Evolutionary conservation across 2,888 invertebrate genomes (phyloP), one percentile per base, ranked within the genome.

Genomic region (Ditula angustiorana): DNA sequence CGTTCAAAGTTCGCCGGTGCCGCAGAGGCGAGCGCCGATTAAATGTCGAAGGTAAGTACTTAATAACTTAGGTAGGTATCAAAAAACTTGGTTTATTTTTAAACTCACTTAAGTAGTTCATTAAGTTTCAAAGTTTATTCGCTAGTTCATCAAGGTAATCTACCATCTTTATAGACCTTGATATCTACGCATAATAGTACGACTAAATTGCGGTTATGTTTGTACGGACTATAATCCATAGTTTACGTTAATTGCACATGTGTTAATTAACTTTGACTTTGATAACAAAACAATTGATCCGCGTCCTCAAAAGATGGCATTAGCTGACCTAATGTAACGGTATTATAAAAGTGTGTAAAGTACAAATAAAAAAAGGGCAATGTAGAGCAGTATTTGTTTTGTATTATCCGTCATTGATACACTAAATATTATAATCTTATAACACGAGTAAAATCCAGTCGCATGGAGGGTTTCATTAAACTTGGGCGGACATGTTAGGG

Each of bases 1-100:
- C 78, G 95, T 95, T 10, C 96, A 95, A 53, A 96, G 96, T 37
- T 96, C 97, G 0, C 97, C 97, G 0, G 95, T 96, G 24, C 93
- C 95, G 46, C 94, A 94, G 49, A 94, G 95, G 53, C 94, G 94
- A 74, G 89, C 93, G 5, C 93, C 95, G 58, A 87, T 95, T 61
- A 95, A 95, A 88, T 95, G 95, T 82, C 88, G 95, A 82, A 92
- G 94, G 93, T 93, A 41, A 37, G 19, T n/a, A n/a, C n/a, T n/a
- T n/a, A n/a, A n/a, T n/a, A n/a, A n/a, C n/a, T n/a, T n/a, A n/a
- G n/a, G n/a, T n/a, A n/a, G n/a, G n/a, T n/a, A n/a, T n/a, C n/a
- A n/a, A 5, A 52, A 26, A 28, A 16, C 23, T 16, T 35, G 10
- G n/a, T 55, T 24, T 28, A 37, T 16, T 41, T n/a, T 41, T 41